A percentile compares a stretch with the other conserved stretches of the same genome.
These are phyloP conservation scores for Protaetia brevitarsis DNA, from an alignment of 1,140 invertebrate genomes.

Conservation along the genomic window DNA sequence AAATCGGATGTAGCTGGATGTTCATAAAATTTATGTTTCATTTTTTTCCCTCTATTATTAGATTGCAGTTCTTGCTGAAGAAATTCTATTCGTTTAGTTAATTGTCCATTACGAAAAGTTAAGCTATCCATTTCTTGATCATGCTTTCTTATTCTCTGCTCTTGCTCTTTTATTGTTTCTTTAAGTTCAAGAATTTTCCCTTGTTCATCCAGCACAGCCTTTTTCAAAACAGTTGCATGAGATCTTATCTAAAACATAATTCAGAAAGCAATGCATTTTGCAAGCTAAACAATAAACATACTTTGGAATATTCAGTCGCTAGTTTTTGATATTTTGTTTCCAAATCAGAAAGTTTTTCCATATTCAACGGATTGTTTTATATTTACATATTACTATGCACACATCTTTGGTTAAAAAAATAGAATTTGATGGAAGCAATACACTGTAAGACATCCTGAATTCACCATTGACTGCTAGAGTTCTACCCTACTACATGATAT, in stretches of 20 bases:
- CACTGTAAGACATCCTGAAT: too few species aligned
- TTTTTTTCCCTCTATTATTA: constrained; percentile 50
- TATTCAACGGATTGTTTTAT: background rate
- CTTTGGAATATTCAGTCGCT: constrained; percentile 88
- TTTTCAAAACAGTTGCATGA: constrained; percentile 85
- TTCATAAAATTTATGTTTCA: constrained; percentile 51
- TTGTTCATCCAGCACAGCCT: constrained; percentile 89
- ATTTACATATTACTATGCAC: constrained; percentile 5
- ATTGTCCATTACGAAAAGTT: constrained; percentile 88
- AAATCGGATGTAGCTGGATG: constrained; percentile 42
- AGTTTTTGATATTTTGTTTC: constrained; percentile 85
- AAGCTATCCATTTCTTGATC: constrained; percentile 93
- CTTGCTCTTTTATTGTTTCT: constrained; percentile 76
- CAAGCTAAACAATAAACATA: constrained; percentile 49
- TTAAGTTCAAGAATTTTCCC: constrained; percentile 67
- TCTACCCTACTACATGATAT: too few species aligned
- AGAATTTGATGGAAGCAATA: background rate
- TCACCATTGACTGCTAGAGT: too few species aligned
- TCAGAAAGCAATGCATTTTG: constrained; percentile 20
- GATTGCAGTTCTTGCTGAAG: constrained; percentile 85
- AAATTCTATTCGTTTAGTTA: constrained; percentile 82
- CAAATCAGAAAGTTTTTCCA: constrained; percentile 48
- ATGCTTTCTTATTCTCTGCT: constrained; percentile 77
- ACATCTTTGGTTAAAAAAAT: background rate
- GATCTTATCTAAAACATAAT: constrained; percentile 68